Evolutionary conservation across 2,888 invertebrate species (phyloP), one percentile per base, ranked within the genome.

Genomic region (Stenodema calcarata): DNA sequence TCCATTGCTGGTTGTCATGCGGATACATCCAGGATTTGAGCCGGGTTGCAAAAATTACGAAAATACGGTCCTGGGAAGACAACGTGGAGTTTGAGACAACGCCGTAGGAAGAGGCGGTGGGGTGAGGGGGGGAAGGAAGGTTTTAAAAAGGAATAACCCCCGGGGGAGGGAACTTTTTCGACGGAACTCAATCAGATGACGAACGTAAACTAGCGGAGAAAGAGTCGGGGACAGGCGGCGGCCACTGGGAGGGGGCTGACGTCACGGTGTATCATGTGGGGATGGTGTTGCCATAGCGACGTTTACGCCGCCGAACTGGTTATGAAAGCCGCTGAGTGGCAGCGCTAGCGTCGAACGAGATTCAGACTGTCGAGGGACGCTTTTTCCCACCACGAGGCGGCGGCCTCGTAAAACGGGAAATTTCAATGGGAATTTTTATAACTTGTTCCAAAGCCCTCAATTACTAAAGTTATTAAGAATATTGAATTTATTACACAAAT

Each of bases 111-210:
- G n/a, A n/a, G n/a, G n/a, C n/a, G 54, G 54, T 54, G n/a, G 35
- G 35, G 41, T 78, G 23, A 12, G 76, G 6, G 18, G 12, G 18
- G 14, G 30, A 23, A 35, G 47, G 78, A 23, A 28, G 78, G 44
- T 27, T 18, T 41, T 30, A 0, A 70, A 30, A 70, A 41, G 16
- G 9, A 30, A 16, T 1, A 41, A 41, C 11, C 27, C 27, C 14
- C 35, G 73, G 11, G 27, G 11, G 30, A 70, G 70, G 18, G 18
- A 73, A 73, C 35, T 30, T 73, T 30, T 35, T 27, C 50, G 50
- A 50, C 54, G 82, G 70, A 14, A 82, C 82, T 30, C 82, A 62
- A 82, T 82, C 82, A 82, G 82, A 82, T 82, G 82, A 82, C 82
- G 82, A 69, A 82, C 82, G 82, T 82, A 82, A 82, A 82, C 82